phyloP scores from a whole-genome alignment of 2,888 invertebrate genomes.

The Hartigia nigra region DNA sequence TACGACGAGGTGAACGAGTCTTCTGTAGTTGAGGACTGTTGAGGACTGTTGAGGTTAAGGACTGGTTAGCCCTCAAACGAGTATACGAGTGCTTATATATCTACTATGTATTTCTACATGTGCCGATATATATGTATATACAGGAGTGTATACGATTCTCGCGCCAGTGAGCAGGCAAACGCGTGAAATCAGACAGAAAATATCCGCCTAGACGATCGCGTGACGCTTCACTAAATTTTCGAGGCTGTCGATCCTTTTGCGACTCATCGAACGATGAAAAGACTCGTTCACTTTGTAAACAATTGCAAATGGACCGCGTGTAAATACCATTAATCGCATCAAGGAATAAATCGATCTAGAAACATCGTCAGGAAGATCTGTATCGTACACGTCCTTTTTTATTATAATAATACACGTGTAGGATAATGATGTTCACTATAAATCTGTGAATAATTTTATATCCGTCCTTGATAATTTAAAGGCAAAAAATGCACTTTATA shows the following conservation, averaged over 20 bases:
- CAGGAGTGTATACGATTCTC: conserved; percentile 26
- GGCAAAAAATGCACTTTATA: neutral
- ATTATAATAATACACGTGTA: neutral
- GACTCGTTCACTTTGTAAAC: conserved; percentile 47
- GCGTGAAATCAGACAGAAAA: conserved; percentile 55
- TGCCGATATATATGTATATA: conserved; percentile 17
- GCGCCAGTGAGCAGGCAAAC: conserved; percentile 41
- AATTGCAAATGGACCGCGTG: conserved; percentile 54
- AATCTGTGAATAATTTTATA: neutral
- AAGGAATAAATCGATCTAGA: neutral
- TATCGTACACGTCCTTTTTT: neutral
- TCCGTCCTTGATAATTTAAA: neutral
- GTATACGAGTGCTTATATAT: neutral
- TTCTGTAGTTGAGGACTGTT: neutral
- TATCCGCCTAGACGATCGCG: conserved; percentile 37
- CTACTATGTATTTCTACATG: neutral
- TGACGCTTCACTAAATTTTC: conserved; percentile 51
- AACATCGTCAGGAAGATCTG: neutral
- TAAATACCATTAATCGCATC: conserved; percentile 39
- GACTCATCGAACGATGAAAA: conserved; percentile 46
- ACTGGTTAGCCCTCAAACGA: neutral
- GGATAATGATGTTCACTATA: neutral
- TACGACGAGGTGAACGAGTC: conserved; percentile 2
- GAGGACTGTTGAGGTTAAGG: neutral
- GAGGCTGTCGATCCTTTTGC: conserved; percentile 37